Evolutionary conservation across 2,888 invertebrate species (phyloP), one percentile per base, ranked within the genome.

Genomic region (Tetropium fuscum): DNA sequence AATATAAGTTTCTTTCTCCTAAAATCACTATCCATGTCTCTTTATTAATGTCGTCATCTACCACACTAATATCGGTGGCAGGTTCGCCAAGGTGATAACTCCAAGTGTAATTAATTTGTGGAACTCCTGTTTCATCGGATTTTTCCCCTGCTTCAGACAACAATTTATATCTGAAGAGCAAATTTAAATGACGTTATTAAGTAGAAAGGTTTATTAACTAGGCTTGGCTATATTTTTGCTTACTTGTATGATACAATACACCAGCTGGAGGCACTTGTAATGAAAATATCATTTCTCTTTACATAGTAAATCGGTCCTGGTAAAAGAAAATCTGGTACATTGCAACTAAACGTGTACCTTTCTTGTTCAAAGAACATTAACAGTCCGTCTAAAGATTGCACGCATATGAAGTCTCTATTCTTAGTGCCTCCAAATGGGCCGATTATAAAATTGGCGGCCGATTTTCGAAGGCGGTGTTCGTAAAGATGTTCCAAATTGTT

Each of bases 281-380:
- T 84, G 81, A 98, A 95, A 65, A 91, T 87, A 82, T 98, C 98
- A 58, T 90, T 90, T 68, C 89, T 88, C 11, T 89, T 83, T 13
- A 94, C 84, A 80, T 96, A 98, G 34, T 86, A 84, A n/a, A 97
- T 80, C 0, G 95, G 93, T 11, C 92, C 91, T 0, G 98, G 97
- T 58, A 96, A 84, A 47, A 95, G 83, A 59, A 91, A 88, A 53
- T 92, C 90, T 1, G 92, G 90, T 67, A 97, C 86, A 68, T 89
- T 87, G 62, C 95, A 91, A 74, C 89, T 88, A 78, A 97, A 95
- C 10, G 92, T 86, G 78, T 92, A 93, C 53, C 91, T 90, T 81
- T 98, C 97, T 82, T 97, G 97, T 78, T 98, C 98, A 80, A 91
- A 97, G 78, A 98, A 93, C 53, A 91, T 89, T 11, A 98, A 80